Evolutionary conservation across 2,113 vertebrate species (phyloP).

Genomic region (Myotis brandtii): DNA sequence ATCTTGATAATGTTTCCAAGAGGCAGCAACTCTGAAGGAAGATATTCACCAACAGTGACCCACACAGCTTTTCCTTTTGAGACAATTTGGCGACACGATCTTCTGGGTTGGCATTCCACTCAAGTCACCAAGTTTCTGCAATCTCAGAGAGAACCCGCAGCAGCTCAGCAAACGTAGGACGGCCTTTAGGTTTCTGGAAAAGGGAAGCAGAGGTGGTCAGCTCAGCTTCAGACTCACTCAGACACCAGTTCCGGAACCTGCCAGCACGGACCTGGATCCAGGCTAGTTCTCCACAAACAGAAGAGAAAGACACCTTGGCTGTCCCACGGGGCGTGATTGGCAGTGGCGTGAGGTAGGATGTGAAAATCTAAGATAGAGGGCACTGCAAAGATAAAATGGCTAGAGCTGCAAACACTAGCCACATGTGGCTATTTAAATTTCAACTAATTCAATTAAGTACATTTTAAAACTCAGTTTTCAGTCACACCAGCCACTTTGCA

Average conservation of each 20-base stretch:
- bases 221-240: background rate
- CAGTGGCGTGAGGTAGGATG: background rate
- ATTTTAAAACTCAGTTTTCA: background rate
- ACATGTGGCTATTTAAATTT: background rate
- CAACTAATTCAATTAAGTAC: background rate
- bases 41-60: background rate
- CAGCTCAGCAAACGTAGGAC: slow-evolving; percentile 90
- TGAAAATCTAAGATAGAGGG: background rate
- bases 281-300: background rate
- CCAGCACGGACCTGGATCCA: background rate
- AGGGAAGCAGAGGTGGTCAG: background rate
- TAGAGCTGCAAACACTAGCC: background rate
- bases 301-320: background rate
- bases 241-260: background rate
- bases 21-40: background rate
- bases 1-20: background rate
- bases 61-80: background rate
- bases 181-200: slow-evolving; percentile 88
- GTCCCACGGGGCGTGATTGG: background rate
- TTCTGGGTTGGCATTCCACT: background rate
- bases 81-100: background rate
- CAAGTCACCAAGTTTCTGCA: slow-evolving; percentile 80
- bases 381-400: background rate
- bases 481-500: background rate
- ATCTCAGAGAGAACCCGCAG: slow-evolving; percentile 85